These are phyloP conservation scores for Phrixothrix hirtus DNA, from an alignment of 2,888 invertebrate genomes.

Conservation along the genomic window DNA sequence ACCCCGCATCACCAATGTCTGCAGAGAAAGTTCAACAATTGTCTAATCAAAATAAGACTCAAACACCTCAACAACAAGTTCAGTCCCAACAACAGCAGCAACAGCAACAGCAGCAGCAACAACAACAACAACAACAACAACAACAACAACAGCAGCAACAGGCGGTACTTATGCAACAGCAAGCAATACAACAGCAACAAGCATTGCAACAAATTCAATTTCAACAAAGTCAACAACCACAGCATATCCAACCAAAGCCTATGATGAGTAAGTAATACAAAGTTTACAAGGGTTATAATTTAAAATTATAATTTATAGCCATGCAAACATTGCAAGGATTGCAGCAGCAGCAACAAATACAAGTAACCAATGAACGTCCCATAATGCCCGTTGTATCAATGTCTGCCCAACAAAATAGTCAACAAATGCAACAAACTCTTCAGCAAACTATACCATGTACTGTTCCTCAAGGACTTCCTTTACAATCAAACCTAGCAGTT, in stretches of 20 bases:
- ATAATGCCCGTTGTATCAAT: constrained; percentile 72
- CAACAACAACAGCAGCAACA: constrained; percentile 48
- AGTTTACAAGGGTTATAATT: no score
- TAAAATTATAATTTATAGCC: constrained; percentile 47
- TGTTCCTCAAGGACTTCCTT: constrained; percentile 63
- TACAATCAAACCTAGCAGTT: constrained; percentile 56
- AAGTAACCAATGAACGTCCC: constrained; percentile 59
- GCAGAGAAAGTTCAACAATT: constrained; percentile 61
- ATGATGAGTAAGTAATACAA: constrained; percentile 60
- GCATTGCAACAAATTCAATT: constrained; percentile 47
- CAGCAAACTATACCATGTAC: constrained; percentile 59
- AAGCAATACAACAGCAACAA: constrained; percentile 41
- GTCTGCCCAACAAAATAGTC: constrained; percentile 58
- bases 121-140: constrained; percentile 42
- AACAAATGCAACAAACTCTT: constrained; percentile 62
- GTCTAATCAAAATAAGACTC: constrained; percentile 55
- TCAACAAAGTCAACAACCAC: constrained; percentile 55
- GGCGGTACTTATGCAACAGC: constrained; percentile 42
- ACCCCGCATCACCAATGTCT: constrained; percentile 60
- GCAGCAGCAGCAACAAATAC: constrained; percentile 57
- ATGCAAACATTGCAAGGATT: constrained; percentile 64
- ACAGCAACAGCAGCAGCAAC: constrained; percentile 43
- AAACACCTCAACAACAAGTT: constrained; percentile 57
- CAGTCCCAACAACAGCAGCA: constrained; percentile 47
- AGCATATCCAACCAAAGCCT: constrained; percentile 61